phyloP scores from a whole-genome alignment of 1,140 invertebrate species.

The Patella vulgata region DNA sequence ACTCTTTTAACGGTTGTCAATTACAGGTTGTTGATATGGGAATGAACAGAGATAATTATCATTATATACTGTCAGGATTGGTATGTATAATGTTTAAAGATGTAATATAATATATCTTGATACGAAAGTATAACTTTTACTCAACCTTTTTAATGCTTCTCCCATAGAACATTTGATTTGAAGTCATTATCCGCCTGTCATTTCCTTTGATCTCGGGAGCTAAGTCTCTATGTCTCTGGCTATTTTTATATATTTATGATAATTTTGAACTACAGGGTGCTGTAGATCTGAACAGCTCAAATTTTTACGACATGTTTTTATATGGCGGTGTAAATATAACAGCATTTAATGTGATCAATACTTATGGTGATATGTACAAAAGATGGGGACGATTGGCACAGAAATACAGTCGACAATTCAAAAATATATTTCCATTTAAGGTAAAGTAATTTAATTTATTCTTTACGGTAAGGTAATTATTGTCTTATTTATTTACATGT shows the following conservation, averaged over 20 bases:
- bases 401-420: constrained; percentile 19
- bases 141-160: too few relatives aligned
- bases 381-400: constrained; percentile 22
- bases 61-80: constrained; percentile 53
- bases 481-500: too few relatives aligned
- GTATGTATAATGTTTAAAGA: constrained; percentile 51
- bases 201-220: too few relatives aligned
- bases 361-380: constrained; percentile 17
- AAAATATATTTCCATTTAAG: constrained; percentile 29
- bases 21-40: constrained; percentile 58
- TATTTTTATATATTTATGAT: not conserved
- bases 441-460: constrained; percentile 10
- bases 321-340: constrained; percentile 97
- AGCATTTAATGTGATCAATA: constrained; percentile 74
- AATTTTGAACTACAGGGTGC: constrained; percentile 28
- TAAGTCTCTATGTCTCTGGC: not conserved
- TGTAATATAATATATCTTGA: not conserved
- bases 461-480: too few relatives aligned
- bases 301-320: constrained; percentile 71
- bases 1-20: too few relatives aligned
- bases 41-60: constrained; percentile 59
- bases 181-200: too few relatives aligned
- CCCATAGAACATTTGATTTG: too few relatives aligned
- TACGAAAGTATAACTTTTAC: too few relatives aligned
- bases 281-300: constrained; percentile 25